Percentiles rank a stretch among this genome's conserved stretches.
These are phyloP conservation scores for Teleogryllus occipitalis DNA, from an alignment of 1,140 invertebrate species.

Conservation along the genomic window DNA sequence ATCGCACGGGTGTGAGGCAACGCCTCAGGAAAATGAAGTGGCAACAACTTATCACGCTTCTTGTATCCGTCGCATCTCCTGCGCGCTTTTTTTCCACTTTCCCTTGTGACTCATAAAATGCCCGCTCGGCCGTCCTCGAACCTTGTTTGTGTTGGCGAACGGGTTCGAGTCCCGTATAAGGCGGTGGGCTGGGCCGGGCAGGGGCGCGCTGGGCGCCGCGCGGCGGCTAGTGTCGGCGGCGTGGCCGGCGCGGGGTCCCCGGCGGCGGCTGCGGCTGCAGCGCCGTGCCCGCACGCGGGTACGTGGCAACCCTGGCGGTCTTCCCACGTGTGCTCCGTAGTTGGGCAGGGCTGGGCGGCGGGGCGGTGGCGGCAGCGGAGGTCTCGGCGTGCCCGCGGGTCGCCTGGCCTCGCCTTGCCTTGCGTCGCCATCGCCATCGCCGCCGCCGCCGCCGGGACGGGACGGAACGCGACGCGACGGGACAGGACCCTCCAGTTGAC, in stretches of 20 bases:
- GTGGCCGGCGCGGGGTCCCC: no score
- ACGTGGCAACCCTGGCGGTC: not conserved
- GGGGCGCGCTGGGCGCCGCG: no score
- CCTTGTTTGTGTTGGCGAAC: not conserved
- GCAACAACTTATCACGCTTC: not conserved
- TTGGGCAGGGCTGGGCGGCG: not conserved
- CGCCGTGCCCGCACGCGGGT: no score
- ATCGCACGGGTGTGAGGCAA: no score
- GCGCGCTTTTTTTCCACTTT: not conserved
- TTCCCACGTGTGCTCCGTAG: not conserved
- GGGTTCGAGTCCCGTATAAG: not conserved
- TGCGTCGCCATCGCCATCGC: no score
- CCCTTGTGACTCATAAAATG: not conserved
- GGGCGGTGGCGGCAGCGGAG: not conserved
- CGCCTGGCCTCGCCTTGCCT: no score
- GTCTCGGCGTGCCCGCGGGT: not conserved
- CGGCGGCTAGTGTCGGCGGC: not conserved
- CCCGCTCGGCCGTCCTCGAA: not conserved
- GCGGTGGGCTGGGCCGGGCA: not conserved
- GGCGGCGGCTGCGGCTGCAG: not conserved
- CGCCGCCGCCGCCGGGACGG: no score
- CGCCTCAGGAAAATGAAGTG: no score
- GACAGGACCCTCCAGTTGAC: no score
- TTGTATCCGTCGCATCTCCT: not conserved
- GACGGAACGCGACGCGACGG: no score